These are phyloP conservation scores for Panagrolaimus sp. DNA, from an alignment of 1,140 invertebrate genomes.

Conservation along the genomic window DNA sequence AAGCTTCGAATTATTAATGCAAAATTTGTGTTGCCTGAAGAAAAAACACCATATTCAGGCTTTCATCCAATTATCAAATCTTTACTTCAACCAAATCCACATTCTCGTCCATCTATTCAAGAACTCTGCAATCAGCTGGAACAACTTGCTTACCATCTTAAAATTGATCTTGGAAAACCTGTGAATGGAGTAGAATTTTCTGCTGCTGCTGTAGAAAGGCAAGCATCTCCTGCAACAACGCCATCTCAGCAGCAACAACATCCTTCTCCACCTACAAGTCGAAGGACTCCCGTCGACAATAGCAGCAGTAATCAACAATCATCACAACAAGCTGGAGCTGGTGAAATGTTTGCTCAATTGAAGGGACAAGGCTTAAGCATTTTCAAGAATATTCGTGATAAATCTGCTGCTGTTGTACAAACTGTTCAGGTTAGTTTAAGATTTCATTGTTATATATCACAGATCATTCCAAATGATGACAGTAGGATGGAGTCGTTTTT, in stretches of 20 bases:
- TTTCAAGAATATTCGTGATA: conserved; percentile 88
- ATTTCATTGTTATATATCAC: background rate
- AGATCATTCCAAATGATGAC: too few species aligned
- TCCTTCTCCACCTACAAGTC: background rate
- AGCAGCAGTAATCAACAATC: too few species aligned
- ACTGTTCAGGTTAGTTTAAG: conserved; percentile 69
- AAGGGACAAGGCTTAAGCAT: conserved; percentile 61
- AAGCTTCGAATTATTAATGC: conserved; percentile 91
- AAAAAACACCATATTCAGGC: conserved; percentile 73
- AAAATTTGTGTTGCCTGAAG: conserved; percentile 78
- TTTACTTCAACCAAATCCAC: conserved; percentile 75
- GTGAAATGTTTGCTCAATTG: conserved; percentile 20
- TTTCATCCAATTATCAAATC: conserved; percentile 76
- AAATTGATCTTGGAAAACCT: conserved; percentile 25
- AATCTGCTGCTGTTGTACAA: conserved; percentile 89
- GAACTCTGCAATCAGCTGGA: conserved; percentile 76
- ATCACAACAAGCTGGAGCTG: background rate
- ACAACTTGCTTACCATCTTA: conserved; percentile 69
- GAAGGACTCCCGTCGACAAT: too few species aligned
- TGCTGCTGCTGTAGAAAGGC: background rate
- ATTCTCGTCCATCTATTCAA: conserved; percentile 71
- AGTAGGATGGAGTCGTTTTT: too few species aligned
- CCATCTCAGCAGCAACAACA: conserved; percentile 8
- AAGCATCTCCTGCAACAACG: background rate
- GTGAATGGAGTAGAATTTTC: conserved; percentile 19